These are phyloP conservation scores for Mola mola DNA, from an alignment of 2,113 vertebrate genomes.

Conservation along the genomic window DNA sequence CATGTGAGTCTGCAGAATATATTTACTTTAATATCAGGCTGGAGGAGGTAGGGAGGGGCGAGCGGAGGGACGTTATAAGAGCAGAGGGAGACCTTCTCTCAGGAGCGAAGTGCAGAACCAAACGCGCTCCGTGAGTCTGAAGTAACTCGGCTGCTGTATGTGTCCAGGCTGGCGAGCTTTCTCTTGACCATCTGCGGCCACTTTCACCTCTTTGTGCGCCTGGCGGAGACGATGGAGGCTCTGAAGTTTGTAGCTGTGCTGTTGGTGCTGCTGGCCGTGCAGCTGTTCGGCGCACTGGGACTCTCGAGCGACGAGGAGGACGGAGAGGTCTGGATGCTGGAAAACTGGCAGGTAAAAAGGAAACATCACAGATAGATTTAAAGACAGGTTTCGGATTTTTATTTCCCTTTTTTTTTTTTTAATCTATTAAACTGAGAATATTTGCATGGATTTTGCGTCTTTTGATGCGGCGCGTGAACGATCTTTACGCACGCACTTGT, in stretches of 20 bases:
- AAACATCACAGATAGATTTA: background rate
- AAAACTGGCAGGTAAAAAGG: constrained; percentile 73
- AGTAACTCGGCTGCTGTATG: constrained; percentile 20
- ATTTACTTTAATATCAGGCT: constrained; percentile 15
- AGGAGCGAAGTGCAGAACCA: background rate
- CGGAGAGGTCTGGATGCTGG: constrained; percentile 59
- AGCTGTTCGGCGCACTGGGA: constrained; percentile 59
- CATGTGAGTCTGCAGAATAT: constrained; percentile 9
- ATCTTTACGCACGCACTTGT: too few species aligned
- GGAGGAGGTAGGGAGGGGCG: constrained; percentile 31
- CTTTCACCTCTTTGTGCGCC: background rate
- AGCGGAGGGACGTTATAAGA: constrained; percentile 42
- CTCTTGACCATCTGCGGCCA: background rate
- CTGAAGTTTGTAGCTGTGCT: constrained; percentile 63
- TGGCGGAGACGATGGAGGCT: constrained; percentile 73
- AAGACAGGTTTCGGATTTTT: background rate
- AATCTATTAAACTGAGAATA: background rate
- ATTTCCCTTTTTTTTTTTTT: background rate
- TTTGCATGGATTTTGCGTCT: background rate
- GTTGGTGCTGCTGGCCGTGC: constrained; percentile 58
- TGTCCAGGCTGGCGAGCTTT: background rate
- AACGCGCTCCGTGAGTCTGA: background rate
- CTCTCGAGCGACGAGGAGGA: constrained; percentile 49
- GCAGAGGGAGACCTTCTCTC: constrained; percentile 4
- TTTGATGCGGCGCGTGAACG: too few species aligned